Evolutionary conservation across 2,888 invertebrate genomes (phyloP).

Genomic region (Himalopsyche anomala): DNA sequence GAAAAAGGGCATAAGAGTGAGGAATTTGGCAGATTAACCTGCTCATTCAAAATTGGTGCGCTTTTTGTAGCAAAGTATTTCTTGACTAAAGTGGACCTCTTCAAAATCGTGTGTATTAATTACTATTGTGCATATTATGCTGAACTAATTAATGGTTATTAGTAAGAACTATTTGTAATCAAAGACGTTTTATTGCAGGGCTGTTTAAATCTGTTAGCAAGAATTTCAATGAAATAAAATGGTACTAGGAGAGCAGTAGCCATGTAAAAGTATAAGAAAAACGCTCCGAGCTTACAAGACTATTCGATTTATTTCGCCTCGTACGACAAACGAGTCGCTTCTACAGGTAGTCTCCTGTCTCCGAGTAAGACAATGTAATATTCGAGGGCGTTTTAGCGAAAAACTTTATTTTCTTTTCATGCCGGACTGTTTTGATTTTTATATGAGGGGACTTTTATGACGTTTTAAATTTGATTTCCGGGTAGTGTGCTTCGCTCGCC

Average conservation of each 20-base stretch:
- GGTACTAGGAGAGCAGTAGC: not conserved
- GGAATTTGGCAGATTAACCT: too few species aligned
- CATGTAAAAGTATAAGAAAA: not conserved
- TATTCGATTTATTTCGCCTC: slow-evolving; percentile 2
- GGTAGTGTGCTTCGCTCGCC: not conserved
- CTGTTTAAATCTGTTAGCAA: too few species aligned
- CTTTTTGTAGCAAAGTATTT: too few species aligned
- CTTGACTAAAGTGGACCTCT: too few species aligned
- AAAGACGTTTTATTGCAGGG: too few species aligned
- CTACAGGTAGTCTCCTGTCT: not conserved
- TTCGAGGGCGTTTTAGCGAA: slow-evolving; percentile 20
- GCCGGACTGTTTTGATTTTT: slow-evolving; percentile 26
- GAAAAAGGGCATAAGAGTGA: too few species aligned
- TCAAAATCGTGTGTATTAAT: too few species aligned
- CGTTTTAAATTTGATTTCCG: slow-evolving; percentile 6
- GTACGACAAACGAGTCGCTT: not conserved
- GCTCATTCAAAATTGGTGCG: too few species aligned
- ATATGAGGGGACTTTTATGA: slow-evolving; percentile 10
- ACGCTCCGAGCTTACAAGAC: not conserved
- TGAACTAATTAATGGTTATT: too few species aligned
- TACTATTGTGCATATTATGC: too few species aligned
- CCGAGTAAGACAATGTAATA: not conserved
- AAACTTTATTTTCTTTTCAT: not conserved
- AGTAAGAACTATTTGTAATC: too few species aligned
- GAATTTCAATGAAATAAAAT: not conserved